Percentiles rank a stretch among this genome's conserved stretches.
phyloP scores from a whole-genome alignment of 2,888 invertebrate species.

The Molanna angustata region DNA sequence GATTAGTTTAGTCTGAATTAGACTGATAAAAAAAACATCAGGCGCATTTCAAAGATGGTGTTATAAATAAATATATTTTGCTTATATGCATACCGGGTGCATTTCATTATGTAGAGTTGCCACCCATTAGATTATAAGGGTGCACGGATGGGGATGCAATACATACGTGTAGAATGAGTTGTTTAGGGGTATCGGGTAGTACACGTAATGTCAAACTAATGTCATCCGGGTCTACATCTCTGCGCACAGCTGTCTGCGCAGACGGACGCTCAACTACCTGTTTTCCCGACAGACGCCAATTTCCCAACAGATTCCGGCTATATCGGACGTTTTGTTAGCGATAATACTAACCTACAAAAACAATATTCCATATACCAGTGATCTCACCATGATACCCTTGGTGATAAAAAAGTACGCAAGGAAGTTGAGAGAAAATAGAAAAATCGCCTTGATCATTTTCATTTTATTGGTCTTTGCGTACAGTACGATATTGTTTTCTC shows the following conservation, averaged over 20 bases:
- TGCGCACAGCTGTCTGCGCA: conserved; percentile 13
- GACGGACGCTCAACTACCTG: conserved; percentile 1
- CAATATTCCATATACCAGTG: not conserved
- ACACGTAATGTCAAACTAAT: conserved; percentile 17
- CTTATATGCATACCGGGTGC: too few relatives aligned
- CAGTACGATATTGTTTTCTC: not conserved
- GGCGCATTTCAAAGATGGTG: too few relatives aligned
- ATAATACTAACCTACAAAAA: not conserved
- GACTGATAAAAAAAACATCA: too few relatives aligned
- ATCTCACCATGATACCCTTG: too few relatives aligned
- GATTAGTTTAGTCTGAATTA: too few relatives aligned
- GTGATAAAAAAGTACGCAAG: not conserved
- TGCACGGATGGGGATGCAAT: too few relatives aligned
- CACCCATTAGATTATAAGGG: too few relatives aligned
- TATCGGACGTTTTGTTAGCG: not conserved
- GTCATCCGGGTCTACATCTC: conserved; percentile 15
- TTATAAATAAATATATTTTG: too few relatives aligned
- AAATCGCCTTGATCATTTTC: not conserved
- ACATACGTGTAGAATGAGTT: too few relatives aligned
- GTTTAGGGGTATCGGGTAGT: too few relatives aligned
- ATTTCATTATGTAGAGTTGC: too few relatives aligned
- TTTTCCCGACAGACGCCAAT: conserved; percentile 7
- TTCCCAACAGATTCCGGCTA: not conserved
- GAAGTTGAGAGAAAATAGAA: not conserved
- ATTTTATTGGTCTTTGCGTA: not conserved